Conservation (phyloP, 2,113 vertebrate genomes). For the Sphaerodactylus townsendi region DNA sequence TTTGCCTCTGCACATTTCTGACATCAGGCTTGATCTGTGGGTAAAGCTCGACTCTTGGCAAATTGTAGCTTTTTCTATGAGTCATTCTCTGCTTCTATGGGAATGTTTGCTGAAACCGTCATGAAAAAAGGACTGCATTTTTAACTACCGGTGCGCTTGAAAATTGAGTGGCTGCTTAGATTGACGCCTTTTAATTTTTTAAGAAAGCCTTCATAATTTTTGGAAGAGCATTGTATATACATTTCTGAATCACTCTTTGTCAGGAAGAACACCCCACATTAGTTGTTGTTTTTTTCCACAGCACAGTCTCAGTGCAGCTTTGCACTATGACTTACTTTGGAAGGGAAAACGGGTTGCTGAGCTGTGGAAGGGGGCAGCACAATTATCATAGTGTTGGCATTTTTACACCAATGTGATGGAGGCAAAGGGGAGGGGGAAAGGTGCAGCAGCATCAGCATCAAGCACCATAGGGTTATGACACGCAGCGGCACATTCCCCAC, state of each 20-base stretch:
- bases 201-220: neutral
- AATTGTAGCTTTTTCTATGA: conserved; percentile 11
- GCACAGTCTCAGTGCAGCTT: too few relatives aligned
- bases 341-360: too few relatives aligned
- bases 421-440: too few relatives aligned
- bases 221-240: neutral
- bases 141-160: neutral
- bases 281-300: neutral
- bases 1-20: conserved; percentile 35
- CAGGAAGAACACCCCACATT: neutral
- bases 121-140: neutral
- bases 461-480: too few relatives aligned
- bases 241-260: neutral
- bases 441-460: too few relatives aligned
- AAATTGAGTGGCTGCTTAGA: neutral
- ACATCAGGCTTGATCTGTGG: conserved; percentile 35
- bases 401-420: too few relatives aligned
- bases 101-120: neutral
- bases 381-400: too few relatives aligned
- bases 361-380: too few relatives aligned
- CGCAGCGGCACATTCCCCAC: too few relatives aligned
- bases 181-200: neutral
- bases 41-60: conserved; percentile 25
- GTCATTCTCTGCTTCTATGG: neutral
- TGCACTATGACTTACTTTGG: too few relatives aligned